These are phyloP conservation scores for Rhyzopertha dominica DNA, from an alignment of 1,140 invertebrate species.

Conservation along the genomic window DNA sequence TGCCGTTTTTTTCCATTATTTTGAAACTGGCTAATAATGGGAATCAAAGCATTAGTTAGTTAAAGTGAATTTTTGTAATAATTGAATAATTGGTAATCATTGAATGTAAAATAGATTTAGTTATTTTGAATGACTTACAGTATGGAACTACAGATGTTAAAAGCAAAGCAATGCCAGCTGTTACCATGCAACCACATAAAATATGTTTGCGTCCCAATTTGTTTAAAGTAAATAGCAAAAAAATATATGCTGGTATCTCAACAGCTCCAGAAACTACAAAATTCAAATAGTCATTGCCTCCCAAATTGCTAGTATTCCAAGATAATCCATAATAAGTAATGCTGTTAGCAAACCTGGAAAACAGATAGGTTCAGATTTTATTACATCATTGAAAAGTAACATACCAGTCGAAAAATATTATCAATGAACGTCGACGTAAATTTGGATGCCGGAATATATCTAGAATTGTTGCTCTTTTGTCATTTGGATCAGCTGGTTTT, in stretches of 20 bases:
- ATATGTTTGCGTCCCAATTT: constrained; percentile 66
- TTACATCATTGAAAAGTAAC: constrained; percentile 14
- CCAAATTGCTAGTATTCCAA: constrained; percentile 70
- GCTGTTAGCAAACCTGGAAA: constrained; percentile 67
- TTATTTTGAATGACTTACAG: constrained; percentile 45
- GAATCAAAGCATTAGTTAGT: neutral
- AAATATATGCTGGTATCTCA: constrained; percentile 70
- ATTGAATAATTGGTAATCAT: neutral
- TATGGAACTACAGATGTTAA: constrained; percentile 56
- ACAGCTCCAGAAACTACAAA: constrained; percentile 71
- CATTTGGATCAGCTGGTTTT: constrained; percentile 40
- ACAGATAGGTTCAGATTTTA: constrained; percentile 16
- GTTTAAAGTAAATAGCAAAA: constrained; percentile 66
- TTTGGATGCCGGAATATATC: constrained; percentile 68
- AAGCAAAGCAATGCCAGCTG: constrained; percentile 59
- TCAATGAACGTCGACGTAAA: constrained; percentile 63
- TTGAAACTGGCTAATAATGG: constrained; percentile 3
- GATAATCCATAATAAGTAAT: constrained; percentile 78
- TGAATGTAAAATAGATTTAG: neutral
- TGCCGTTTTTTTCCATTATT: no score
- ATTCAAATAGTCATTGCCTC: constrained; percentile 68
- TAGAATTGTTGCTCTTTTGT: constrained; percentile 53
- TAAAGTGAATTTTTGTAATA: neutral
- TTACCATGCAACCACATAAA: constrained; percentile 64
- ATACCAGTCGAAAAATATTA: constrained; percentile 76